phyloP scores from a whole-genome alignment of 2,797 vertebrate species.

The Corythornis leucogaster region DNA sequence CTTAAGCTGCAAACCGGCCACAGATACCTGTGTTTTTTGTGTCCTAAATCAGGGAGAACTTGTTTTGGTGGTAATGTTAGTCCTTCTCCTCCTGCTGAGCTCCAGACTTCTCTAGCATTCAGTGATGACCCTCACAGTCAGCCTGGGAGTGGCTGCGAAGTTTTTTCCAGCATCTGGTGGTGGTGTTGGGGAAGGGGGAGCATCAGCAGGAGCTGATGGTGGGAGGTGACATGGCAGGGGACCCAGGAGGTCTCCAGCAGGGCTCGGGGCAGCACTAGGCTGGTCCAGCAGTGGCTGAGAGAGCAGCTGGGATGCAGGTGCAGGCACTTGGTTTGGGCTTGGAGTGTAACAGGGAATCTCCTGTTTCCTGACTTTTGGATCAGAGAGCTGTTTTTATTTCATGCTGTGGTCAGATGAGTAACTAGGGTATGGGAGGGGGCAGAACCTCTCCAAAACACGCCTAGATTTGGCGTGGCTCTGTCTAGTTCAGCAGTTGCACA shows the following conservation, averaged over 20 bases:
- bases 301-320: not conserved
- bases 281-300: not conserved
- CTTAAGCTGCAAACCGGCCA: not conserved
- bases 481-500: not conserved
- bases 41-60: not conserved
- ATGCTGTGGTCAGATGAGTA: not conserved
- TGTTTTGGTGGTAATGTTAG: not conserved
- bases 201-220: not conserved
- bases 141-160: not conserved
- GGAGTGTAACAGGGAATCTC: not conserved
- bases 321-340: not conserved
- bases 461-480: not conserved
- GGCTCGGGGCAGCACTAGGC: not conserved
- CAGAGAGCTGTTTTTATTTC: not conserved
- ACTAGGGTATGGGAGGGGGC: not conserved
- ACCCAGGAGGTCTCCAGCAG: not conserved
- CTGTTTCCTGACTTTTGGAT: not conserved
- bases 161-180: not conserved
- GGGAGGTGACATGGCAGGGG: fast-evolving
- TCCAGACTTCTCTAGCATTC: not conserved
- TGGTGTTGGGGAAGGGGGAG: not conserved
- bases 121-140: not conserved
- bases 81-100: not conserved
- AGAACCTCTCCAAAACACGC: not conserved
- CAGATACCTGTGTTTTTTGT: not conserved